Evolutionary conservation across 2,113 vertebrate species (phyloP).

Genomic region (Chloropsis hardwickii): DNA sequence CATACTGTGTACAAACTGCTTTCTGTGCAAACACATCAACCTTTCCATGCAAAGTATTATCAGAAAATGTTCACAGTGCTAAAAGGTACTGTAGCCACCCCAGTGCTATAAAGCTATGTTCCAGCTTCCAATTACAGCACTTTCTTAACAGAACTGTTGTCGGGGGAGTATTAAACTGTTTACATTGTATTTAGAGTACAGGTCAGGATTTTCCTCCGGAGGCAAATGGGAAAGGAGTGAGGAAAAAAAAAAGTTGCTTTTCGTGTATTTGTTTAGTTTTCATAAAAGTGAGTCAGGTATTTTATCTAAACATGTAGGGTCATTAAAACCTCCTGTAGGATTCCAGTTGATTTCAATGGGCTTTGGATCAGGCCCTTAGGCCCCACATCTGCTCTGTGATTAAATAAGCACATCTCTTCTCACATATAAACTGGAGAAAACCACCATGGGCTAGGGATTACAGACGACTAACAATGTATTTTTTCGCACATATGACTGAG

Average conservation of each 20-base stretch:
- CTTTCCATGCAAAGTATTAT: not conserved
- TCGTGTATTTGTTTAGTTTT: not conserved
- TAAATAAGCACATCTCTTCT: conserved; percentile 5
- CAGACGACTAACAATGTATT: not conserved
- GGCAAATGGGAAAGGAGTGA: not conserved
- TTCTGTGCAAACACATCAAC: not conserved
- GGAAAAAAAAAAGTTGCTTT: not conserved
- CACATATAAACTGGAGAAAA: not conserved
- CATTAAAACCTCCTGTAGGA: not conserved
- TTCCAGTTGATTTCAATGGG: conserved; percentile 12
- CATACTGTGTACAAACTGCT: not conserved
- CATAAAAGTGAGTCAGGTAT: not conserved
- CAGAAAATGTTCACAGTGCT: not conserved
- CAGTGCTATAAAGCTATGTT: not conserved
- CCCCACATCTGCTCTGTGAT: not conserved
- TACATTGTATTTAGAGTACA: not conserved
- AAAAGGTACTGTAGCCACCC: not conserved
- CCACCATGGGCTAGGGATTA: not conserved
- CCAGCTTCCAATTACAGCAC: not conserved
- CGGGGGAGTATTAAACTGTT: not conserved
- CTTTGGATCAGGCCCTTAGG: conserved; percentile 29
- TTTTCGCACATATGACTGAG: conserved; percentile 10
- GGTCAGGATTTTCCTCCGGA: not conserved
- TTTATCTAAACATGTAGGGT: not conserved
- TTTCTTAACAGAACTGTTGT: not conserved